These are phyloP conservation scores for Bovichtus variegatus DNA, from an alignment of 2,797 vertebrate genomes.

Conservation along the genomic window DNA sequence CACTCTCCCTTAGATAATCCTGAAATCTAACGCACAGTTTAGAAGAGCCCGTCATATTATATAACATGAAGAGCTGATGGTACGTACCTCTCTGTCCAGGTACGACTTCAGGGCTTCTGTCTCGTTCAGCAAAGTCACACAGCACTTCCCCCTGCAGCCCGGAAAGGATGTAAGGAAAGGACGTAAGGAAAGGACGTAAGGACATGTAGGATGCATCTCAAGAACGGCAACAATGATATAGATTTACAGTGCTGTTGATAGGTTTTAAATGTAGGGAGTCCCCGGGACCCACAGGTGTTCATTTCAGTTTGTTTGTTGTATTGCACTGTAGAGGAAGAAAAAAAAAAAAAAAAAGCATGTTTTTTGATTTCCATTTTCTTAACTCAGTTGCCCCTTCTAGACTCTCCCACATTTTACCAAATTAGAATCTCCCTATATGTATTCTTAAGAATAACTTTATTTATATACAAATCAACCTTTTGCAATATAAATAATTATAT, in stretches of 20 bases:
- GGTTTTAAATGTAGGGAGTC: too few species aligned
- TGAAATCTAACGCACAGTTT: constrained; percentile 43
- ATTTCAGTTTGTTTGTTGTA: too few species aligned
- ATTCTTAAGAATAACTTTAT: too few species aligned
- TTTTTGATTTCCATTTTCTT: neutral
- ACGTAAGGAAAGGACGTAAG: neutral
- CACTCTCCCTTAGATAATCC: constrained; percentile 28
- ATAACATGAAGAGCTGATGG: neutral
- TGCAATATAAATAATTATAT: too few species aligned
- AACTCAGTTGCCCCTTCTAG: neutral
- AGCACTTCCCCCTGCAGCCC: constrained; percentile 94
- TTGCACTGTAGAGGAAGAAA: too few species aligned
- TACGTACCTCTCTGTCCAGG: constrained; percentile 94
- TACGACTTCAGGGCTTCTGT: constrained; percentile 98
- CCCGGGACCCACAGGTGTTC: too few species aligned
- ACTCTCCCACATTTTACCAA: neutral
- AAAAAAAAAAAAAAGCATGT: too few species aligned
- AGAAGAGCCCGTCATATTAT: neutral
- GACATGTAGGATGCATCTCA: constrained; percentile 17
- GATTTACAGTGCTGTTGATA: neutral
- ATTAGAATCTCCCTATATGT: neutral
- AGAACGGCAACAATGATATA: constrained; percentile 14
- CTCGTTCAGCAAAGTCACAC: constrained; percentile 97
- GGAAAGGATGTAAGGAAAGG: constrained; percentile 2
- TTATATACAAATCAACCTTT: too few species aligned